phyloP scores from a whole-genome alignment of 2,888 invertebrate genomes.

The Frankliniella fusca region DNA sequence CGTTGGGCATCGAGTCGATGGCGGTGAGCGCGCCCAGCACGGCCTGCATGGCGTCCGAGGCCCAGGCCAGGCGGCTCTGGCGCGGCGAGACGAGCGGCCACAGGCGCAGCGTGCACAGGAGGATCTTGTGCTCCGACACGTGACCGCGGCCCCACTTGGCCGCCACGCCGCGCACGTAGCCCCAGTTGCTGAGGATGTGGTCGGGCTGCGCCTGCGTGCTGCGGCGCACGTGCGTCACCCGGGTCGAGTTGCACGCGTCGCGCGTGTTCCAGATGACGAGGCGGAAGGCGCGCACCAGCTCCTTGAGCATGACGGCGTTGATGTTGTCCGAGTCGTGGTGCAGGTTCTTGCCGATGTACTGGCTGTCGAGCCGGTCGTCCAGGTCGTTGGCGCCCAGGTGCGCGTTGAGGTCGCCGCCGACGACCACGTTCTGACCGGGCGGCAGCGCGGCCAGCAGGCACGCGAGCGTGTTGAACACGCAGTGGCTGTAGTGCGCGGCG shows the following conservation, averaged over 20 bases:
- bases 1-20: constrained; percentile 18
- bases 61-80: constrained; percentile 9
- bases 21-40: constrained; percentile 10
- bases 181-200: constrained; percentile 25
- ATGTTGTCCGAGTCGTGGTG: constrained; percentile 22
- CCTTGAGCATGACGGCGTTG: constrained; percentile 19
- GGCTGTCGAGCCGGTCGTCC: neutral
- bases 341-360: constrained; percentile 19
- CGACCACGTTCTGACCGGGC: neutral
- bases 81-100: constrained; percentile 13
- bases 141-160: constrained; percentile 23
- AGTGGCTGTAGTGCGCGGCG: constrained; percentile 20
- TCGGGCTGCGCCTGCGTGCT: neutral
- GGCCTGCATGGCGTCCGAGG: constrained; percentile 20
- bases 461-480: constrained; percentile 20
- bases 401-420: constrained; percentile 13
- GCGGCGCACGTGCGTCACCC: constrained; percentile 9
- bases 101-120: constrained; percentile 18
- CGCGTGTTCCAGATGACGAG: constrained; percentile 15
- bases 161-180: constrained; percentile 24
- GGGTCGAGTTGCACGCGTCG: neutral
- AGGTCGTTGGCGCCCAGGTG: constrained; percentile 9
- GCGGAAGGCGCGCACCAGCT: constrained; percentile 11
- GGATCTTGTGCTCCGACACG: constrained; percentile 12
- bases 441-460: constrained; percentile 23